These are phyloP conservation scores for Epicauta chinensis DNA, from an alignment of 1,140 invertebrate species.

Conservation along the genomic window DNA sequence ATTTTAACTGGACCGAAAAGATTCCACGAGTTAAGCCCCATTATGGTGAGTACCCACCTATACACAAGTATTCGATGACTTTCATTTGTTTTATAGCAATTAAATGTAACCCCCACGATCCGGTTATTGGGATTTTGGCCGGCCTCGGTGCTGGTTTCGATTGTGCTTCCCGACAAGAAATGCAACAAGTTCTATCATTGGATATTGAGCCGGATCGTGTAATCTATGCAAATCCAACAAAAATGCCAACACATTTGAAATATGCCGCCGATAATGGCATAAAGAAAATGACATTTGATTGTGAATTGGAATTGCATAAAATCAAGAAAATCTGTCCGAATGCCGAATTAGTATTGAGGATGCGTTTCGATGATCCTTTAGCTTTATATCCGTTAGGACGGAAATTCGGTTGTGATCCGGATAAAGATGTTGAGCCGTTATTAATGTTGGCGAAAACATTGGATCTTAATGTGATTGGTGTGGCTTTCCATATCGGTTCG, in stretches of 20 bases:
- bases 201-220: constrained; percentile 77
- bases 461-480: constrained; percentile 72
- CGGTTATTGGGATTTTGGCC: constrained; percentile 77
- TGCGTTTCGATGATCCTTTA: constrained; percentile 81
- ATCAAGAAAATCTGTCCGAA: constrained; percentile 75
- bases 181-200: constrained; percentile 73
- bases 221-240: constrained; percentile 97
- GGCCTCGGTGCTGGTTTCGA: constrained; percentile 88
- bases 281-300: constrained; percentile 91
- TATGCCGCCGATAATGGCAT: constrained; percentile 76
- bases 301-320: constrained; percentile 89
- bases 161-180: constrained; percentile 93
- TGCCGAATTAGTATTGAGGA: constrained; percentile 86
- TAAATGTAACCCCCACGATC: constrained; percentile 89
- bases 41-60: constrained; percentile 63
- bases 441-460: constrained; percentile 68
- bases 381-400: constrained; percentile 87
- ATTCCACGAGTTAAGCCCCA: constrained; percentile 88
- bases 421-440: constrained; percentile 69
- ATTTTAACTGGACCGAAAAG: constrained; percentile 73
- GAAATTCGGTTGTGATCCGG: constrained; percentile 91
- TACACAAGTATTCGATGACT: background rate
- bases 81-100: constrained; percentile 64
- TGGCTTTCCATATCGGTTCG: constrained; percentile 86
- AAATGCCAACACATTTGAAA: constrained; percentile 84